Evolutionary conservation across 2,113 vertebrate genomes (phyloP).

Genomic region (Periophthalmodon schlosseri): DNA sequence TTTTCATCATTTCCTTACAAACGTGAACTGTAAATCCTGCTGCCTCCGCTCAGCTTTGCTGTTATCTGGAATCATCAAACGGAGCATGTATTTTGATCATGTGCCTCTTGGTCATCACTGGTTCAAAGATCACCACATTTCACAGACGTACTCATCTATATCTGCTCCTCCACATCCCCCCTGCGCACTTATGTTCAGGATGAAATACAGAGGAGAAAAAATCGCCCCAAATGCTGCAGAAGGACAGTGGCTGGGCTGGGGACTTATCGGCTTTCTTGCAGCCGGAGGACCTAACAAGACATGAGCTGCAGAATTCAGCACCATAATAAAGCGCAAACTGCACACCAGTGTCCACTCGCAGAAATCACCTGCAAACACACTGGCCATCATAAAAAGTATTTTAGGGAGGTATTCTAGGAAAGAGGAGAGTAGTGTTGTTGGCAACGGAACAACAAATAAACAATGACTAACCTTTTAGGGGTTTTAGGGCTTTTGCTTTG

Average conservation of each 20-base stretch:
- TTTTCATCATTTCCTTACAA: constrained; percentile 62
- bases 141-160: constrained; percentile 52
- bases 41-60: constrained; percentile 37
- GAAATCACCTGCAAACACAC: constrained; percentile 52
- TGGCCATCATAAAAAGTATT: constrained; percentile 38
- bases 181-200: constrained; percentile 28
- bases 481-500: too few relatives aligned
- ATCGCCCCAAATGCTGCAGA: constrained; percentile 13
- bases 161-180: constrained; percentile 29
- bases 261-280: constrained; percentile 45
- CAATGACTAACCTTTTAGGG: background rate
- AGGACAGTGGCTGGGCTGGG: constrained; percentile 11
- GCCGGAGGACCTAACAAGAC: constrained; percentile 25
- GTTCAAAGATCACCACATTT: constrained; percentile 57
- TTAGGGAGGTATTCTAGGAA: constrained; percentile 4
- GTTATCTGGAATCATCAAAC: constrained; percentile 56
- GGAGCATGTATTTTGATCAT: constrained; percentile 59
- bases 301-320: constrained; percentile 41
- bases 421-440: constrained; percentile 20
- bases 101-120: constrained; percentile 36
- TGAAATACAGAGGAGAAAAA: constrained; percentile 27
- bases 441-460: constrained; percentile 20
- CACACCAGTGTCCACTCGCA: background rate
- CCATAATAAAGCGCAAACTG: background rate
- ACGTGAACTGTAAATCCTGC: constrained; percentile 37